Evolutionary conservation across 2,113 vertebrate species (phyloP).

Genomic region (Probosciger aterrimus): DNA sequence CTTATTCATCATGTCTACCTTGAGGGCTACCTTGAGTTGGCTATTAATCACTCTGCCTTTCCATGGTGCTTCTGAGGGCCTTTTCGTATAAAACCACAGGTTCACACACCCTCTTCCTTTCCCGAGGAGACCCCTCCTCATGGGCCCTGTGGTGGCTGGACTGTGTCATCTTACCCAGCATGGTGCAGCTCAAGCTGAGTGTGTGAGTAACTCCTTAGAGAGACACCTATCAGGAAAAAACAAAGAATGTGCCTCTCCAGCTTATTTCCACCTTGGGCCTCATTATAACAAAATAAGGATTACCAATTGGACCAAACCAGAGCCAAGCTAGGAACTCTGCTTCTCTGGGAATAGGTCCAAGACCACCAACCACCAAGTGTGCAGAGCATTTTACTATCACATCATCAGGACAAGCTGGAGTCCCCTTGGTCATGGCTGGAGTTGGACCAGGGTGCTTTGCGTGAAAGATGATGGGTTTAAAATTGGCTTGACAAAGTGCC

Average conservation of each 20-base stretch:
- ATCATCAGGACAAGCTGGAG: constrained; percentile 26
- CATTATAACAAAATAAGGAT: background rate
- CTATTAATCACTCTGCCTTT: background rate
- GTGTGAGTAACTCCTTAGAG: background rate
- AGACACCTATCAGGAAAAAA: constrained; percentile 9
- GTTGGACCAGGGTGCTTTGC: background rate
- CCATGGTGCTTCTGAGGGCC: background rate
- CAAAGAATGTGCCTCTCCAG: background rate
- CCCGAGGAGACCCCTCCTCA: background rate
- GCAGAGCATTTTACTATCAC: constrained; percentile 43
- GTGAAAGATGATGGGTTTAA: constrained; percentile 8
- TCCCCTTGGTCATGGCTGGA: constrained; percentile 8
- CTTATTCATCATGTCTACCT: constrained; percentile 47
- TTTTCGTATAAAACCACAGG: background rate
- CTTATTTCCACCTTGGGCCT: constrained; percentile 13
- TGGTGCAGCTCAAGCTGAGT: background rate
- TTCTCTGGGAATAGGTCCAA: constrained; percentile 53
- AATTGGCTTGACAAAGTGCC: background rate
- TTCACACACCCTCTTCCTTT: background rate
- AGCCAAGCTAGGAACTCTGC: background rate
- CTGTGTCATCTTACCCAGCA: background rate
- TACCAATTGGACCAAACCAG: constrained; percentile 34
- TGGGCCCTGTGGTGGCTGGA: background rate
- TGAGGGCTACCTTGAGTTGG: background rate
- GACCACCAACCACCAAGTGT: background rate